Base-by-base conservation (phyloP, 2,797 vertebrate genomes). In the Tadarida brasiliensis region DNA sequence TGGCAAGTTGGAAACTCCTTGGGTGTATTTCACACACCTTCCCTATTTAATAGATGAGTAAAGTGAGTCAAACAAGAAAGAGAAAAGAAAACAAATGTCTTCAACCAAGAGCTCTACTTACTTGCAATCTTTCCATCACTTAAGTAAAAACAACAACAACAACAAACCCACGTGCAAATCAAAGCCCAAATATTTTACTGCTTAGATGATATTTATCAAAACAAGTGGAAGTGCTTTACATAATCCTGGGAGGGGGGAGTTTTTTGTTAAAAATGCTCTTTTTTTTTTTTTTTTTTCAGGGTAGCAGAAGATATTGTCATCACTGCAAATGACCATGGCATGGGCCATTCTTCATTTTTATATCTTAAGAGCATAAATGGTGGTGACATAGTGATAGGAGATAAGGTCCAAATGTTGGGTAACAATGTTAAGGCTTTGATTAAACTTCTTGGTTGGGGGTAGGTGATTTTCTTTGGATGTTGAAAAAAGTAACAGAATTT, bases 131-230 rank as follows among this genome's bases (percentile, higher is more conserved):
- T 15, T 70, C 16, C 19, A 59, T 39, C 76, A 44, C 35, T 91
- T 67, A 15, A 30, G 77, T 87, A 49, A 49, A 44, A 44, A 4
- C 3, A 44, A 44, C 39, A 4, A 44, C 39, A 47, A 74, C 11
- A 26, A 81, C 30, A 33, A 49, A 20, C 59, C n/a, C 35, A 76
- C 39, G 71, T 3, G n/a, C 11, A 80, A 63, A 51, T 3, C 8
- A 35, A 83, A 74, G 57, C 26, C 54, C 30, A 22, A 49, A 28
- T 81, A 44, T 83, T 93, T 91, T 74, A 77, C 68, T 71, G 65
- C 57, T 87, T 96, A 73, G 39, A 19, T 93, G 47, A 54, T 47
- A 89, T 76, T 94, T 82, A 73, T 90, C 63, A 92, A 93, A n/a
- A 57, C 28, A 84, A 80, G 47, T 94, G 11, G 44, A 96, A 93